Evolutionary conservation across 2,113 vertebrate species (phyloP), one percentile per base, ranked within the genome.

Genomic region (Leucopsar rothschildi): DNA sequence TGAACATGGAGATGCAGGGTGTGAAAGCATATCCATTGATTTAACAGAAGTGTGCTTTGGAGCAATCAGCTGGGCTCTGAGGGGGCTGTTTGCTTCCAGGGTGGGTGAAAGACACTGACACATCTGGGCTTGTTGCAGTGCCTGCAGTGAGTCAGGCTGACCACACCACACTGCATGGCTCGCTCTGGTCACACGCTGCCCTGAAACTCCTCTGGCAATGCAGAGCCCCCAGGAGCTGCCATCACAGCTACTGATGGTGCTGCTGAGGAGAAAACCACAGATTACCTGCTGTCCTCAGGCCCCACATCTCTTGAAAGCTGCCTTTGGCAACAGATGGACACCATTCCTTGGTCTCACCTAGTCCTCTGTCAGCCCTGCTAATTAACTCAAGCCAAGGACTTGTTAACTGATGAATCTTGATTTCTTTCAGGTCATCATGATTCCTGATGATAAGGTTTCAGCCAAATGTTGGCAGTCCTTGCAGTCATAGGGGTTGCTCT

Each of bases 141-240:
- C 9, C 27, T 60, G 81, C 83, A 68, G 7, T 60, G 70, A 78
- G 61, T 56, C 80, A 61, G 86, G 22, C 31, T 44, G 65, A 42
- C 17, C 60, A 19, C 47, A n/a, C 29, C 35, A 33, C 10, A 1
- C 78, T 12, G 35, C 0, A 4, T 5, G 47, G 40, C 68, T n/a
- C 5, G 7, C 72, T 66, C 73, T 0, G 24, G 61, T 35, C 22
- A 2, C 22, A 3, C 0, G 1, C 29, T 20, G 13, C 64, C 5
- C 4, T 13, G 22, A 12, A 82, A 44, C 75, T 81, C 49, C 66
- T 56, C 57, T 16, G 53, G 81, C 65, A 23, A 4, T 6, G 65
- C 28, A n/a, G 39, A 49, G 50, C 14, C 21, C n/a, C 59, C 4
- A 0, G 81, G 60, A 55, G 57, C 44, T 55, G 60, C 56, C 25